Conservation (phyloP, 2,113 vertebrate genomes). For the Anoplopoma fimbria region DNA sequence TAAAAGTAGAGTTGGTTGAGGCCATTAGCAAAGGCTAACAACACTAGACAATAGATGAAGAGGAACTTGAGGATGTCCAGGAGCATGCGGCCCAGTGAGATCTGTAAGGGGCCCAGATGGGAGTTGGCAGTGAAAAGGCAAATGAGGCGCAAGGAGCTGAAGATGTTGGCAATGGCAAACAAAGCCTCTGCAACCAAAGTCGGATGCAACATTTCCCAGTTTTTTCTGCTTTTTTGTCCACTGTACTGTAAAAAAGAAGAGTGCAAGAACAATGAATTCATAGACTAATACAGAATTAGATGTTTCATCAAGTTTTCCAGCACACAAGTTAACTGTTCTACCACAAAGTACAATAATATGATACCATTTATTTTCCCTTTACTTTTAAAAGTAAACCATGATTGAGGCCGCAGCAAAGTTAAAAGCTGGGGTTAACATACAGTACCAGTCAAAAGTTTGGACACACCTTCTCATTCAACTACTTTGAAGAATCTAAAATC, state of each 20-base stretch:
- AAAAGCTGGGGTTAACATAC: not conserved
- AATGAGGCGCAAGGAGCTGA: constrained; percentile 97
- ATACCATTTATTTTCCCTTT: not conserved
- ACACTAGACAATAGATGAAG: constrained; percentile 98
- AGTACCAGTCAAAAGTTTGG: no score
- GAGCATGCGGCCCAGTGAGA: constrained; percentile 98
- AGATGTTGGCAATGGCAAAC: constrained; percentile 98
- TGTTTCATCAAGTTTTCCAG: not conserved
- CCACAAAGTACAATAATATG: not conserved
- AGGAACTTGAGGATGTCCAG: constrained; percentile 99
- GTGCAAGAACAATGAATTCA: not conserved
- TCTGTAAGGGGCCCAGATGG: constrained; percentile 97
- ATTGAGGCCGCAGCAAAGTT: not conserved
- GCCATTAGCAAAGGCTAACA: constrained; percentile 97
- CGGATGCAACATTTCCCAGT: constrained; percentile 97
- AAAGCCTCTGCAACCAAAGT: constrained; percentile 95
- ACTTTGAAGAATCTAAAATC: no score
- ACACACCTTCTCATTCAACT: no score
- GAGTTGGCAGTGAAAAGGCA: constrained; percentile 98
- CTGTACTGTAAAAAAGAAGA: constrained; percentile 87
- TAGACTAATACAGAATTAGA: not conserved
- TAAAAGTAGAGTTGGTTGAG: constrained; percentile 98
- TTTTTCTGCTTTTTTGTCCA: constrained; percentile 80
- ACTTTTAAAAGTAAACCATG: not conserved
- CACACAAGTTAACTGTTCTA: not conserved